Conservation (phyloP, 2,113 vertebrate species). For the Fulmarus glacialis region DNA sequence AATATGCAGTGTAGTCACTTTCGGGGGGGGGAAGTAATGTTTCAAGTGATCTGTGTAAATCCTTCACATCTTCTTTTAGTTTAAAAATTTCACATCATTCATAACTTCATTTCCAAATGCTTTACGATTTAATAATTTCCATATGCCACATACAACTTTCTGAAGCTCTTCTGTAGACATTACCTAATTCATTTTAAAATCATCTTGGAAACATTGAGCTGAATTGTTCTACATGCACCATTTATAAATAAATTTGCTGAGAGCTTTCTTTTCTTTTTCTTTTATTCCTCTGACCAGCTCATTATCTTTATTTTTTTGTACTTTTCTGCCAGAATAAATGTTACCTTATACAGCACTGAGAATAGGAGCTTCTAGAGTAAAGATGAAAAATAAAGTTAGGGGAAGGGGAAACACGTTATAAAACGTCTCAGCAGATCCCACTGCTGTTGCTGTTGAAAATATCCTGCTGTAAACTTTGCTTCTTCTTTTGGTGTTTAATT, state of each 20-base stretch:
- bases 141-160: slow-evolving; percentile 21
- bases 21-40: neutral
- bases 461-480: neutral
- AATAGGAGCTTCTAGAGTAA: neutral
- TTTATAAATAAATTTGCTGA: neutral
- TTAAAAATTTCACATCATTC: slow-evolving; percentile 42
- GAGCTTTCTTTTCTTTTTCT: neutral
- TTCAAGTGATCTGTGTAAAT: slow-evolving; percentile 6
- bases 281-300: neutral
- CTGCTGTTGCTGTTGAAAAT: neutral
- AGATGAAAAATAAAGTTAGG: neutral
- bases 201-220: neutral
- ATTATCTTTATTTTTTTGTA: neutral
- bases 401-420: neutral
- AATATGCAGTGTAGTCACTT: neutral
- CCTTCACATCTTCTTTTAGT: slow-evolving; percentile 33
- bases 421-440: neutral
- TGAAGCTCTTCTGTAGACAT: slow-evolving; percentile 51
- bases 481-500: neutral
- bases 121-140: slow-evolving; percentile 49
- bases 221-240: slow-evolving; percentile 3
- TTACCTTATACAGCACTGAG: neutral
- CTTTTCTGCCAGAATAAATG: neutral
- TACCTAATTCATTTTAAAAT: slow-evolving; percentile 50
- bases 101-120: slow-evolving; percentile 23